A percentile compares a stretch with the other conserved stretches of the same genome.
phyloP scores from a whole-genome alignment of 2,888 invertebrate genomes.

The Polymixis flavicincta region DNA sequence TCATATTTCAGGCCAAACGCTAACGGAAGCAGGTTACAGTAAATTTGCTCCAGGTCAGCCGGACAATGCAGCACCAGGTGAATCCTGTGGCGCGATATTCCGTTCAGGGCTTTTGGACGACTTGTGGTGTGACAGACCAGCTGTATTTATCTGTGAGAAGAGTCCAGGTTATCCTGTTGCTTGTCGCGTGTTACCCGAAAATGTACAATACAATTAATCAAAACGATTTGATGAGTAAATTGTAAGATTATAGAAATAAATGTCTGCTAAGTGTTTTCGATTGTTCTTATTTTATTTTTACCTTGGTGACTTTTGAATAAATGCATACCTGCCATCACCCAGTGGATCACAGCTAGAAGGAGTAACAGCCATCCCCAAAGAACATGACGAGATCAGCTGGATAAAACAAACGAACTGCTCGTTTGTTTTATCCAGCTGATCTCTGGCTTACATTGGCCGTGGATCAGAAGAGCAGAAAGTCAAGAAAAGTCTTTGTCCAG shows the following conservation, averaged over 20 bases:
- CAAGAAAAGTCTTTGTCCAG: background rate
- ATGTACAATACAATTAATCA: background rate
- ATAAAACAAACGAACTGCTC: background rate
- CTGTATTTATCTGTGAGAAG: conserved; percentile 53
- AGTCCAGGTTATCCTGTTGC: conserved; percentile 5
- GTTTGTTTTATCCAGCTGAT: too few relatives aligned
- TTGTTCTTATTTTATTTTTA: background rate
- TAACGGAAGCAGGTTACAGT: conserved; percentile 72
- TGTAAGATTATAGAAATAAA: background rate
- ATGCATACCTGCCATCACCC: background rate
- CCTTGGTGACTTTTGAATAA: background rate
- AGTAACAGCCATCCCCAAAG: background rate
- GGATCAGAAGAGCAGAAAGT: background rate
- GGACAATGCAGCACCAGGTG: conserved; percentile 65
- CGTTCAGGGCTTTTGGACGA: conserved; percentile 69
- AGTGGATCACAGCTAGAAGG: background rate
- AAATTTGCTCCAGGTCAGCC: conserved; percentile 71
- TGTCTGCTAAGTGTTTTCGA: background rate
- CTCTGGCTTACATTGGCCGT: background rate
- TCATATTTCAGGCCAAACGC: conserved; percentile 68
- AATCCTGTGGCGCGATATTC: conserved; percentile 73
- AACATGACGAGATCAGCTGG: background rate
- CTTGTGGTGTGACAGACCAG: conserved; percentile 61
- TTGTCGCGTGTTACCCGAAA: conserved; percentile 4
- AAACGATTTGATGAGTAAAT: too few relatives aligned